Base-by-base conservation (phyloP, 1,140 invertebrate species). In the Drosophila neocordata region DNA sequence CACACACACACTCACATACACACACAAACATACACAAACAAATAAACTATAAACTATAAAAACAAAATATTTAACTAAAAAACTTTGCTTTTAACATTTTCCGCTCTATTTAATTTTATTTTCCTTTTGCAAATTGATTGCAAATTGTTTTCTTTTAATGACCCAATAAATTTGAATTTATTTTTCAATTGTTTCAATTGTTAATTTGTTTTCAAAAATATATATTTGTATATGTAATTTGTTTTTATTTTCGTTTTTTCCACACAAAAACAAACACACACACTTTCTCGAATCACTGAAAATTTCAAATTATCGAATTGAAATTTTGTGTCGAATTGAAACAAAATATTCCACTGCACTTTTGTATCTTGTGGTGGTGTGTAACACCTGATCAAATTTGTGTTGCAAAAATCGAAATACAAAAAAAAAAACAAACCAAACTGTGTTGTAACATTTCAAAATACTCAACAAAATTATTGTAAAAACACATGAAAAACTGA, bases 401-500 rank as follows among this genome's bases (percentile, higher is more conserved):
- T 48, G 41, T 48, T 48, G 41, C 41, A 48, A 48, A 48, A 48
- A 20, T 48, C 41, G 41, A 48, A 48, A 48, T 20, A 48, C 13
- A 38, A 38, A 20, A 48, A 48, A 48, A 20, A 48, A 18, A 44
- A 4, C 41, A 48, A 48, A 13, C 8, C 15, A 48, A 71, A 62
- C 53, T 48, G 52, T 52, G 64, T 65, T 84, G 79, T 74, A 38
- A 27, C 24, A 61, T 60, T 63, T 63, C n/a, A 31, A 31, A 31
- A 31, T 31, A 31, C 27, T 31, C 27, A 6, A 81, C 44, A 73
- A 77, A 41, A 68, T 61, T 51, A 56, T 68, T 61, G 18, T 48
- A 72, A 73, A 72, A 66, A 88, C 35, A 57, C 48, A 71, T 64
- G 52, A 73, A 64, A 64, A 64, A 41, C 8, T 65, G 51, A 44